Evolutionary conservation across 1,140 invertebrate genomes (phyloP).

Genomic region (Sycobia sp.): DNA sequence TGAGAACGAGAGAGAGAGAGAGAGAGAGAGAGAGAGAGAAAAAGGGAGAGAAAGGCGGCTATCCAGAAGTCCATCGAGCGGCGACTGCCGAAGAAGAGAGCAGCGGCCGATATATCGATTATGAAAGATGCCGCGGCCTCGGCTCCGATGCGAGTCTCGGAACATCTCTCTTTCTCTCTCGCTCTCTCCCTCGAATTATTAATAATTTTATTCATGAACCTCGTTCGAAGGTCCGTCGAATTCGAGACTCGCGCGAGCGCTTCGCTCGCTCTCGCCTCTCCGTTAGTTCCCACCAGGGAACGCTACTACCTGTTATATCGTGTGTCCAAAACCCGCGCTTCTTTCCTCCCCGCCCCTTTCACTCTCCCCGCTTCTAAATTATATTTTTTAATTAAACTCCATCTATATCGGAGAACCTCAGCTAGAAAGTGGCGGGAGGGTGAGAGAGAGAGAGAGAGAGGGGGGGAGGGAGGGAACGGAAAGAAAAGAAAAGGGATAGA

Average conservation of each 20-base stretch:
- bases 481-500: conserved; percentile 38
- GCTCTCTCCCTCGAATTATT: no score
- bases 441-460: no score
- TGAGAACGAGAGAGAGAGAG: no score
- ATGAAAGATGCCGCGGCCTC: neutral
- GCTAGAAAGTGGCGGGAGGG: conserved; percentile 35
- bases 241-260: conserved; percentile 41
- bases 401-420: no score
- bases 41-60: no score
- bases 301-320: conserved; percentile 59
- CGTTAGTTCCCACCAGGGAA: conserved; percentile 57
- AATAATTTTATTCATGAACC: conserved; percentile 64
- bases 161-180: neutral
- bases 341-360: neutral
- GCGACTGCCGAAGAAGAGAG: no score
- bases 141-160: neutral
- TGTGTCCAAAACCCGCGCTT: no score
- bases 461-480: conserved; percentile 33
- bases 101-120: no score
- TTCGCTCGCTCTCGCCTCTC: conserved; percentile 40
- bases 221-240: conserved; percentile 31
- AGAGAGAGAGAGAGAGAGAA: no score
- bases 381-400: conserved; percentile 64
- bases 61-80: no score
- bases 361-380: conserved; percentile 56